Conservation (phyloP, 2,113 vertebrate species). For the Microcebus tavaratra region DNA sequence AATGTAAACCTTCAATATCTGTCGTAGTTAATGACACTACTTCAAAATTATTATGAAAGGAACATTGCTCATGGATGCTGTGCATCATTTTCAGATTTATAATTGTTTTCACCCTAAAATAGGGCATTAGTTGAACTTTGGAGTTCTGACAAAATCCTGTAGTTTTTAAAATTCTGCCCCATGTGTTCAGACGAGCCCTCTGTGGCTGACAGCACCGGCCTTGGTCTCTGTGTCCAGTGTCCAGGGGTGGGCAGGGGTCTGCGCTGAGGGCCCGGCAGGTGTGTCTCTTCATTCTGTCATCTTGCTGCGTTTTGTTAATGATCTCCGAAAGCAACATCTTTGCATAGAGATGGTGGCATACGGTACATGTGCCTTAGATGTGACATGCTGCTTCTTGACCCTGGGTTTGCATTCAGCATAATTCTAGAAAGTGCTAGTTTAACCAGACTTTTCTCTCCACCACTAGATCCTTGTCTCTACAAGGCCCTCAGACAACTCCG, state of each 20-base stretch:
- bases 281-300: conserved; percentile 78
- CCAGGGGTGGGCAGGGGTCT: conserved; percentile 78
- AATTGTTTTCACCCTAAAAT: conserved; percentile 91
- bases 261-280: conserved; percentile 66
- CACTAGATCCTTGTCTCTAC: conserved; percentile 74
- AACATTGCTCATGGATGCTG: conserved; percentile 88
- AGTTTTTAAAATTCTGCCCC: conserved; percentile 88
- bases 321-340: conserved; percentile 72
- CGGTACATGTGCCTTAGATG: conserved; percentile 88
- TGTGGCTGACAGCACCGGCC: conserved; percentile 81
- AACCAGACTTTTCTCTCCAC: conserved; percentile 78
- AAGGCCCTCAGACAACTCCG: conserved; percentile 66
- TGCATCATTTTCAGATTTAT: conserved; percentile 89
- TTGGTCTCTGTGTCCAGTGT: conserved; percentile 81
- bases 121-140: conserved; percentile 91
- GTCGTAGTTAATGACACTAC: conserved; percentile 89
- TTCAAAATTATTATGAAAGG: conserved; percentile 83
- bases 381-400: conserved; percentile 84
- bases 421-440: conserved; percentile 76
- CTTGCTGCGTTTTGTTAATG: conserved; percentile 73
- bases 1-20: conserved; percentile 88
- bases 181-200: conserved; percentile 81
- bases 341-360: conserved; percentile 82
- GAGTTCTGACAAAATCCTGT: conserved; percentile 89
- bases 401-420: conserved; percentile 81